These are phyloP conservation scores for Acanthurus lineatus DNA, from an alignment of 2,797 vertebrate genomes.

Conservation along the genomic window DNA sequence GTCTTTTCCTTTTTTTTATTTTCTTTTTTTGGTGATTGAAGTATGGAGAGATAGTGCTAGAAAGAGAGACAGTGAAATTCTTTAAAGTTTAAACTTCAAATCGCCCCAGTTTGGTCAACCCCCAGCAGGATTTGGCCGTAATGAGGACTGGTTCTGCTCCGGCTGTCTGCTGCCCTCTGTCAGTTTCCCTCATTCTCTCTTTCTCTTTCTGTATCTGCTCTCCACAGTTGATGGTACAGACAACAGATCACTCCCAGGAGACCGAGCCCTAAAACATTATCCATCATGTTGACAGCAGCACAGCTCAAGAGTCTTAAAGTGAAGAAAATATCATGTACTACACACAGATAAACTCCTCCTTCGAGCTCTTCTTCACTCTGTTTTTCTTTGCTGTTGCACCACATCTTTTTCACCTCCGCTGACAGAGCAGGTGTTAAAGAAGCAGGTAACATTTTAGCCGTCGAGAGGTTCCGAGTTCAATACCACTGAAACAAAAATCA, in stretches of 20 bases:
- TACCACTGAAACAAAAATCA: constrained; percentile 17
- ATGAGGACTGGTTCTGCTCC: constrained; percentile 73
- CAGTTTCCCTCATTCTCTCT: constrained; percentile 64
- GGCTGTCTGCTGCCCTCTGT: constrained; percentile 71
- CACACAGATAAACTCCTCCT: constrained; percentile 73
- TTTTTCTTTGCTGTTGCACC: constrained; percentile 38
- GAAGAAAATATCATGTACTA: constrained; percentile 78
- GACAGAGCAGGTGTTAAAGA: constrained; percentile 47
- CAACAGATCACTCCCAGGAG: constrained; percentile 82
- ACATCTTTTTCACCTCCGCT: constrained; percentile 49
- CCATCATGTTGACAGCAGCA: constrained; percentile 77
- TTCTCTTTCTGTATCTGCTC: constrained; percentile 62
- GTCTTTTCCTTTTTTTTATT: constrained; percentile 47
- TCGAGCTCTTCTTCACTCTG: constrained; percentile 36
- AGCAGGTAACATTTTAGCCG: neutral
- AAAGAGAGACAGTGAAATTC: constrained; percentile 61
- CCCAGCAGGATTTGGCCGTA: constrained; percentile 78
- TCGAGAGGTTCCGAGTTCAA: constrained; percentile 28
- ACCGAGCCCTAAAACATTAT: constrained; percentile 77
- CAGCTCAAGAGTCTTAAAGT: constrained; percentile 75
- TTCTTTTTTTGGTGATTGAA: constrained; percentile 59
- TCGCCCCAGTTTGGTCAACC: constrained; percentile 72
- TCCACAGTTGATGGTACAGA: constrained; percentile 74
- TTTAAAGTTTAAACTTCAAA: constrained; percentile 79
- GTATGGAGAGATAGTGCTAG: constrained; percentile 47